phyloP scores from a whole-genome alignment of 1,140 invertebrate species.

The Pentalonia nigronervosa region DNA sequence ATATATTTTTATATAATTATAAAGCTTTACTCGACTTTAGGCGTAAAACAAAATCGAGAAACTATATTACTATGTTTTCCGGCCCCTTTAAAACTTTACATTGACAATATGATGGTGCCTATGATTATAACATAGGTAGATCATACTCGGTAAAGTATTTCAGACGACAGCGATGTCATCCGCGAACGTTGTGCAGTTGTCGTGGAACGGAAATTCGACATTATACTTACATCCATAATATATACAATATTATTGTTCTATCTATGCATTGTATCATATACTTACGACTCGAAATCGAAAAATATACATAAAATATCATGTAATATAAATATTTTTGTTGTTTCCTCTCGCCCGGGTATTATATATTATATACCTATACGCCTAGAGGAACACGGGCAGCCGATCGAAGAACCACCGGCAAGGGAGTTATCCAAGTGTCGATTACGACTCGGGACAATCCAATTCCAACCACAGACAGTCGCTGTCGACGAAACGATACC shows the following conservation, averaged over 20 bases:
- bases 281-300: background rate
- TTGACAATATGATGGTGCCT: no score
- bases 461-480: background rate
- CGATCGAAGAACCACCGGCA: background rate
- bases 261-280: background rate
- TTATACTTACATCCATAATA: background rate
- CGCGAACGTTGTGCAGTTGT: background rate
- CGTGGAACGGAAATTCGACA: background rate
- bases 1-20: no score
- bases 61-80: no score
- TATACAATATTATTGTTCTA: background rate
- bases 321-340: background rate
- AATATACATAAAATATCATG: background rate
- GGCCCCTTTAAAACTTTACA: no score
- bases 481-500: background rate
- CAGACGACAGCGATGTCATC: no score
- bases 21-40: no score
- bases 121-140: no score
- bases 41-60: no score
- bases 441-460: conserved; percentile 21
- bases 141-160: no score
- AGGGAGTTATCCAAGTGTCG: background rate
- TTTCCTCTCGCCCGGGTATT: background rate
- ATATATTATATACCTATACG: no score
- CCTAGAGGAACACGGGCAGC: background rate